Base-by-base conservation (phyloP, 2,113 vertebrate species). In the Anhinga anhinga region DNA sequence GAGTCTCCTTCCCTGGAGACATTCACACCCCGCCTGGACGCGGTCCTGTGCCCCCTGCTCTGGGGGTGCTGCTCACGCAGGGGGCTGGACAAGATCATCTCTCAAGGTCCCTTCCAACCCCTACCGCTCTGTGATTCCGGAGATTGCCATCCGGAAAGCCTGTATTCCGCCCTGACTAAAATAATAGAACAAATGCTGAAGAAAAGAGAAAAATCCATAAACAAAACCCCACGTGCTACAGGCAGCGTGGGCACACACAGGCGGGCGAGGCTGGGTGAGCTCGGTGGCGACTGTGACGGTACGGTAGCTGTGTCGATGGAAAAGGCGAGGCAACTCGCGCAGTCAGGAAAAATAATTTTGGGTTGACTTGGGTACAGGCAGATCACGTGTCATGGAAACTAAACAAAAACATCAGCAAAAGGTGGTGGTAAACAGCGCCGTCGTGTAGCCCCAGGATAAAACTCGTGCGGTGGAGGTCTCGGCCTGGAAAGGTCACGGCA, bases 221-320 rank as follows among this genome's bases (percentile, higher is more conserved):
- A 18, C 7, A 23, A 59, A 8, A 1, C 1, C 18, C 4, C 15
- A 5, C 1, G 40, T 15, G 19, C 38, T 49, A 1, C 5, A 5
- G 56, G 70, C 47, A 36, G 3, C 3, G 0, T 14, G 30, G 17
- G 7, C 1, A 6, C 11, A 1, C 4, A 8, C 20, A 17, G 30
- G 2, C 3, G 2, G 8, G 8, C 11, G 38, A 30, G 50, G 23
- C 55, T 45, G 50, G 42, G 7, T 9, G 38, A 49, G 8, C 7
- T 21, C 1, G 1, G 21, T 30, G 29, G 34, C 29, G 5, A 0
- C 3, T 8, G n/a, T 32, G 5, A 13, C 8, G 13, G 22, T 1
- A 3, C 1, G 12, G 11, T 23, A 7, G 32, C 16, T 5, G 3
- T 4, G 7, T 38, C 36, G 7, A 0, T 11, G 32, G 23, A 25